Conservation (phyloP, 2,113 vertebrate species). For the Pandion haliaetus region DNA sequence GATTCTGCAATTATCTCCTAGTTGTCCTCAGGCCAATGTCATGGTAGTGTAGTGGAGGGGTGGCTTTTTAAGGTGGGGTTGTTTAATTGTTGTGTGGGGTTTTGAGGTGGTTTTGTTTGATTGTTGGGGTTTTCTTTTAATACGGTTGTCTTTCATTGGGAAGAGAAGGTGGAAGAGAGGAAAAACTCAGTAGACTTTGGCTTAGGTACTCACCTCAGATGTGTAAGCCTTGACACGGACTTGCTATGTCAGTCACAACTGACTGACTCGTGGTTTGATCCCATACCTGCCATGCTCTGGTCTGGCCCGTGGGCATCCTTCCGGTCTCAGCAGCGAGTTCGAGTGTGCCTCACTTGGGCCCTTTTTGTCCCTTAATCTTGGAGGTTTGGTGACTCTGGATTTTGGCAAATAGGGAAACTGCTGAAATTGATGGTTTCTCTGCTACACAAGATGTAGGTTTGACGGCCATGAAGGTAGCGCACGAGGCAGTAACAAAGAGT, state of each 20-base stretch:
- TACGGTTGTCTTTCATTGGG: neutral
- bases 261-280: neutral
- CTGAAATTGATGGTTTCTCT: neutral
- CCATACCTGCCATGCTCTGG: neutral
- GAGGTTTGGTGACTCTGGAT: too few relatives aligned
- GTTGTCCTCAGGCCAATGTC: neutral
- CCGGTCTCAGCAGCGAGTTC: too few relatives aligned
- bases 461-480: neutral
- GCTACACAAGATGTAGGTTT: neutral
- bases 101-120: neutral
- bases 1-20: neutral
- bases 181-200: neutral
- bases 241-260: accelerated
- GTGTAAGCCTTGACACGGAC: neutral
- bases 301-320: neutral
- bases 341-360: too few relatives aligned
- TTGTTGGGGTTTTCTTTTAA: neutral
- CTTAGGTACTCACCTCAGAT: accelerated
- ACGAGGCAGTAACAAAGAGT: neutral
- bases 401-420: neutral
- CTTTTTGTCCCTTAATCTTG: neutral
- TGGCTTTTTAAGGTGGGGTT: neutral
- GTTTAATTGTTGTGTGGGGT: neutral
- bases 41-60: too few relatives aligned
- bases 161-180: neutral